Conservation (phyloP, 2,888 invertebrate genomes). For the Teleiodes luculella region DNA sequence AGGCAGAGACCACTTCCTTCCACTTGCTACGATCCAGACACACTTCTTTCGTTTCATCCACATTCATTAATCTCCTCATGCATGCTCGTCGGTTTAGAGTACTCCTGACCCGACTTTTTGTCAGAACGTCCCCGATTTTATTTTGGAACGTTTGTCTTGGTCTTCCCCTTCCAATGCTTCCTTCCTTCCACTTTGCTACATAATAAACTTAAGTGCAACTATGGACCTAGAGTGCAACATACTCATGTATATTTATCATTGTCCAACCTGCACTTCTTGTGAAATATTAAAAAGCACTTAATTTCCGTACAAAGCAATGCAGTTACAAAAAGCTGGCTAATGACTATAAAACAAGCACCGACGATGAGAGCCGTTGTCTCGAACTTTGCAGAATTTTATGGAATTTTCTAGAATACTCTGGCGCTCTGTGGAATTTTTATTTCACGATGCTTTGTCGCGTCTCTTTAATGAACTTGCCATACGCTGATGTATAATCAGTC, state of each 20-base stretch:
- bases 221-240: not conserved
- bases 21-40: too few species aligned
- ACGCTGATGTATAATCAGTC: not conserved
- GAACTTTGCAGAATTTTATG: conserved; percentile 4
- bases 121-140: too few species aligned
- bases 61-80: too few species aligned
- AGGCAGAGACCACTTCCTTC: too few species aligned
- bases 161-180: too few species aligned
- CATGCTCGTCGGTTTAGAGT: too few species aligned
- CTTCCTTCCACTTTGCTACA: too few species aligned
- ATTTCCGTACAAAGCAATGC: not conserved
- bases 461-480: conserved; percentile 11
- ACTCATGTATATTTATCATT: not conserved
- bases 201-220: too few species aligned
- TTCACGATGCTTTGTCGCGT: conserved; percentile 11
- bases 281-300: conserved; percentile 4
- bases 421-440: conserved; percentile 5
- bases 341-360: conserved; percentile 5
- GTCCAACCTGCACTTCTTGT: not conserved
- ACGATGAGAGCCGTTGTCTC: conserved; percentile 1
- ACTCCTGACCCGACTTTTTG: too few species aligned
- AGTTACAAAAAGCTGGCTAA: conserved; percentile 6
- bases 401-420: conserved; percentile 10
- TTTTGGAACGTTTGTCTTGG: too few species aligned
- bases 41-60: too few species aligned